Base-by-base conservation (phyloP, 1,140 invertebrate genomes). In the Drosophila sucinea region DNA sequence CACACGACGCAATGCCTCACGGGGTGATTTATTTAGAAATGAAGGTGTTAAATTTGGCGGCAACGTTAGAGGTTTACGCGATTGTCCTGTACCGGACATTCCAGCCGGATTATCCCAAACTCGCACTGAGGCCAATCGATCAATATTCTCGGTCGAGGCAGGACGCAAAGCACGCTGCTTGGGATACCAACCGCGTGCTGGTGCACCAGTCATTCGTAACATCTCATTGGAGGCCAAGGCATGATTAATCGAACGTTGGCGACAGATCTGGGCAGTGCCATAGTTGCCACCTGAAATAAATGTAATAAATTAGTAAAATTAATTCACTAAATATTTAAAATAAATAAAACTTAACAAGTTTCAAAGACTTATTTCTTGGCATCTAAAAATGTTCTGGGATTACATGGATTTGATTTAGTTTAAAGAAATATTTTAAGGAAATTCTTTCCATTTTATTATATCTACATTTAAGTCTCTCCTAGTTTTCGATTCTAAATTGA, bases 21-120 rank as follows among this genome's bases (percentile, higher is more conserved):
- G 94, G 35, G 96, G 96, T 72, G 96, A 97, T 93, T 96, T 96
- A 87, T 96, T 95, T 93, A 97, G 96, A 93, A 97, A 97, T 92
- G 96, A 97, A 76, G 95, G 95, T 67, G 96, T 96, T 78, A 97
- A 93, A 93, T 97, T 97, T 55, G 96, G 96, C 29, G 96, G 96
- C 70, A 97, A 93, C 17, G 96, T 97, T 35, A 96, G 92, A 1
- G 96, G 96, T 89, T 97, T 97, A 29, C 94, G 92, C 1, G 93
- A 92, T 40, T 90, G 85, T 8, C 90, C 90, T 0, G 85, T 90
- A 41, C 90, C 90, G 17, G 90, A 82, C 90, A 91, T 91, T 5
- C 81, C 90, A 1, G 87, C 65, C 35, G 87, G 78, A 77, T 82
- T 90, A 82, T 86, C 93, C 92, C 81, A 93, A 76, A 92, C 89